Percentiles rank a stretch among this genome's conserved stretches.
phyloP scores from a whole-genome alignment of 2,888 invertebrate genomes.

The Apeira syringaria region DNA sequence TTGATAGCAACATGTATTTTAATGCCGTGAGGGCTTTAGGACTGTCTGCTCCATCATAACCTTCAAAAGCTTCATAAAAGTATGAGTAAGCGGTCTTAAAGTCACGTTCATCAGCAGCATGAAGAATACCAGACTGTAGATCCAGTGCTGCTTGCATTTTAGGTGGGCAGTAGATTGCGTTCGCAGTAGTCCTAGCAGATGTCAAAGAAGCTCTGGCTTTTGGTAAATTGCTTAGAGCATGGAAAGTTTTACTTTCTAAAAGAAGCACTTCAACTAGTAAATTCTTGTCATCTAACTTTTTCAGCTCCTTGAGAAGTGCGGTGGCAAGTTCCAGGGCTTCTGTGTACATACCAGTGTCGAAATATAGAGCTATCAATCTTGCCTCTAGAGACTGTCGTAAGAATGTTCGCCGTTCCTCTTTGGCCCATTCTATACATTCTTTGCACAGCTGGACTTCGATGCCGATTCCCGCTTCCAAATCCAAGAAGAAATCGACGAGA shows the following conservation, averaged over 20 bases:
- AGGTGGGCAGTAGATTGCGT: conserved; percentile 99
- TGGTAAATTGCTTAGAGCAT: conserved; percentile 97
- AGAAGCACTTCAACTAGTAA: conserved; percentile 98
- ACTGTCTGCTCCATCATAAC: conserved; percentile 97
- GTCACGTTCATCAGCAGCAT: conserved; percentile 99
- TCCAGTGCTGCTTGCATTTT: conserved; percentile 99
- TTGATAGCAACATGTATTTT: conserved; percentile 99
- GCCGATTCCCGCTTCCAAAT: conserved; percentile 97
- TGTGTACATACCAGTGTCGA: conserved; percentile 94
- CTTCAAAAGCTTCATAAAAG: conserved; percentile 99
- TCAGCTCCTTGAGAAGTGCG: conserved; percentile 95
- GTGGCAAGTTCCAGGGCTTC: conserved; percentile 94
- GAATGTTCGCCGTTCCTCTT: conserved; percentile 98
- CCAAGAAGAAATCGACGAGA: conserved; percentile 98
- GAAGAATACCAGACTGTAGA: conserved; percentile 98
- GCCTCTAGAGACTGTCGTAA: conserved; percentile 98
- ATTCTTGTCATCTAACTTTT: conserved; percentile 99
- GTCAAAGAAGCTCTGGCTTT: conserved; percentile 98
- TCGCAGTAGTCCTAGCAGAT: conserved; percentile 99
- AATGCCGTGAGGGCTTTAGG: conserved; percentile 96
- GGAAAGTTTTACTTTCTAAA: conserved; percentile 99
- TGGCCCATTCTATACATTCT: conserved; percentile 99
- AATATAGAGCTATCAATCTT: conserved; percentile 96
- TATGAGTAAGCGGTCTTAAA: conserved; percentile 99
- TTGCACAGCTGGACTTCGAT: conserved; percentile 96